A percentile compares a stretch with the other conserved stretches of the same genome.
phyloP scores from a whole-genome alignment of 2,113 vertebrate genomes.

The Cyphotilapia sp. region DNA sequence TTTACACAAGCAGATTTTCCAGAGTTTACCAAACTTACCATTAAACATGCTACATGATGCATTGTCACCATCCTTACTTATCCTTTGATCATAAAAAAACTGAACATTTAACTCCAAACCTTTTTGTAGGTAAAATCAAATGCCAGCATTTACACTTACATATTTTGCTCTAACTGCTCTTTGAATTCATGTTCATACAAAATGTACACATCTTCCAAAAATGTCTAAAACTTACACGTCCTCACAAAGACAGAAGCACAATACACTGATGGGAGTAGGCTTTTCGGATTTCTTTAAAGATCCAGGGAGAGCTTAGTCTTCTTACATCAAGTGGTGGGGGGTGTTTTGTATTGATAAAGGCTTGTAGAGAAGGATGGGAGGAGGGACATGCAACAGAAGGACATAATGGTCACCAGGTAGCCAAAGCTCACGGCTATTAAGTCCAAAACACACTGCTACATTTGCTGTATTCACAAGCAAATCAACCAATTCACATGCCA shows the following conservation, averaged over 20 bases:
- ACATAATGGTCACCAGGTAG: background rate
- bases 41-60: background rate
- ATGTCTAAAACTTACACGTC: background rate
- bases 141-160: background rate
- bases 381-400: background rate
- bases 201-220: background rate
- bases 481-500: background rate
- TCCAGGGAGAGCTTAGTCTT: background rate
- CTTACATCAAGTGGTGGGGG: background rate
- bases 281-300: background rate
- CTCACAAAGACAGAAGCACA: constrained; percentile 15
- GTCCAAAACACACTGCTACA: constrained; percentile 22
- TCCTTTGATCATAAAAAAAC: background rate
- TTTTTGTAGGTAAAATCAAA: background rate
- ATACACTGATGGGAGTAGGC: background rate
- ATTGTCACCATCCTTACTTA: background rate
- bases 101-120: background rate
- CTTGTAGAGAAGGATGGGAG: background rate
- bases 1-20: background rate
- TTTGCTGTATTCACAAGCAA: background rate
- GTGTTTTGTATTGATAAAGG: background rate
- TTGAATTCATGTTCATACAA: background rate
- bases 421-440: background rate
- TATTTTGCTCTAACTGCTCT: background rate
- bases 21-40: background rate